Evolutionary conservation across 2,797 vertebrate species (phyloP).

Genomic region (Bradypodion ventrale): DNA sequence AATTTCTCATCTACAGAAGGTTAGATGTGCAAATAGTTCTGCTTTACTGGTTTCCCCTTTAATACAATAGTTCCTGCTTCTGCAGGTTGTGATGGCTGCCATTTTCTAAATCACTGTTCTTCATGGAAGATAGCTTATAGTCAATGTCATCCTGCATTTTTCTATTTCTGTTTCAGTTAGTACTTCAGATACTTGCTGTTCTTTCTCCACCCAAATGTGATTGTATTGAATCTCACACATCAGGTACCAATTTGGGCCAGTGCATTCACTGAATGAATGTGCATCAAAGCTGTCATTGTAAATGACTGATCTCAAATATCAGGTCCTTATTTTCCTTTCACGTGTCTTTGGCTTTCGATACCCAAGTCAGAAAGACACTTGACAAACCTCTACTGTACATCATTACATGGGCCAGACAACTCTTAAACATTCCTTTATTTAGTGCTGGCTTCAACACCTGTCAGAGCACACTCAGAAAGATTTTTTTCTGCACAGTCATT

Average conservation of each 20-base stretch:
- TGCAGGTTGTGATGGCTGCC: neutral
- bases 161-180: neutral
- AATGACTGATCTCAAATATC: conserved; percentile 1
- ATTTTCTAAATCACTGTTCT: neutral
- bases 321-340: conserved; percentile 34
- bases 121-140: neutral
- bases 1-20: neutral
- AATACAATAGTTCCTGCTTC: neutral
- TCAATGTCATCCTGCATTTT: conserved; percentile 23
- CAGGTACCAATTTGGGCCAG: neutral
- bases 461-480: neutral
- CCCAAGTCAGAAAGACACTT: conserved; percentile 36
- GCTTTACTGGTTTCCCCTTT: conserved; percentile 34
- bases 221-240: conserved; percentile 1
- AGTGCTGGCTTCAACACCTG: conserved; percentile 22
- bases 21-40: conserved; percentile 53
- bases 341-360: conserved; percentile 11
- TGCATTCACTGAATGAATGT: neutral
- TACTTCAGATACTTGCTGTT: neutral
- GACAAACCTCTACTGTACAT: conserved; percentile 23
- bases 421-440: conserved; percentile 34
- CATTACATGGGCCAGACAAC: conserved; percentile 23
- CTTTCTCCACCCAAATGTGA: conserved; percentile 1
- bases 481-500: neutral
- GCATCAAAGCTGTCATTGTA: neutral